Percentiles rank a stretch among this genome's conserved stretches.
phyloP scores from a whole-genome alignment of 2,888 invertebrate species.

The Girardia tigrina region DNA sequence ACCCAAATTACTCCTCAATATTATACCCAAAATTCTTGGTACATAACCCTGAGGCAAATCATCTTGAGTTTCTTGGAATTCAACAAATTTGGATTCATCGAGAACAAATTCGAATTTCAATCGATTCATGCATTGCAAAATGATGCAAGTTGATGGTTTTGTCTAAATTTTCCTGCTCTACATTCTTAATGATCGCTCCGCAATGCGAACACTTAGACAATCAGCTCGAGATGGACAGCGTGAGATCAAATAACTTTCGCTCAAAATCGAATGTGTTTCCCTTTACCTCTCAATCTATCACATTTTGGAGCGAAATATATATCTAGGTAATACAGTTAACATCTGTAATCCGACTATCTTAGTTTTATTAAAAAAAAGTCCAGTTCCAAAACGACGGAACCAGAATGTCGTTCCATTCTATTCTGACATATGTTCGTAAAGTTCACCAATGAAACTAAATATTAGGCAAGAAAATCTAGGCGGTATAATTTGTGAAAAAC shows the following conservation, averaged over 20 bases:
- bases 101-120: conserved; percentile 75
- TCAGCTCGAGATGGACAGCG: conserved; percentile 91
- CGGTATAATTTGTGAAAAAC: too few relatives aligned
- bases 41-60: conserved; percentile 90
- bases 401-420: too few relatives aligned
- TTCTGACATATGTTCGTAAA: too few relatives aligned
- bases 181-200: conserved; percentile 65
- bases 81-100: conserved; percentile 82
- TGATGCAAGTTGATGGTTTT: conserved; percentile 84
- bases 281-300: too few relatives aligned
- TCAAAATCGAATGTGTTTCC: conserved; percentile 77
- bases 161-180: conserved; percentile 65
- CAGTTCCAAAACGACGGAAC: too few relatives aligned
- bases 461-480: too few relatives aligned
- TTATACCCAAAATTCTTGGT: conserved; percentile 82
- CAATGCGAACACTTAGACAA: conserved; percentile 87
- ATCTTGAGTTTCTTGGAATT: conserved; percentile 94
- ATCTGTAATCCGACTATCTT: too few relatives aligned
- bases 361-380: too few relatives aligned
- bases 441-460: too few relatives aligned
- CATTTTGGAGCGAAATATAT: too few relatives aligned
- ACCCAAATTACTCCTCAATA: conserved; percentile 82
- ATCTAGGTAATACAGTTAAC: too few relatives aligned
- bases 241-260: conserved; percentile 83
- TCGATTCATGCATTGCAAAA: conserved; percentile 84